These are phyloP conservation scores for Nycticorax nycticorax DNA, from an alignment of 2,113 vertebrate species.

Conservation along the genomic window DNA sequence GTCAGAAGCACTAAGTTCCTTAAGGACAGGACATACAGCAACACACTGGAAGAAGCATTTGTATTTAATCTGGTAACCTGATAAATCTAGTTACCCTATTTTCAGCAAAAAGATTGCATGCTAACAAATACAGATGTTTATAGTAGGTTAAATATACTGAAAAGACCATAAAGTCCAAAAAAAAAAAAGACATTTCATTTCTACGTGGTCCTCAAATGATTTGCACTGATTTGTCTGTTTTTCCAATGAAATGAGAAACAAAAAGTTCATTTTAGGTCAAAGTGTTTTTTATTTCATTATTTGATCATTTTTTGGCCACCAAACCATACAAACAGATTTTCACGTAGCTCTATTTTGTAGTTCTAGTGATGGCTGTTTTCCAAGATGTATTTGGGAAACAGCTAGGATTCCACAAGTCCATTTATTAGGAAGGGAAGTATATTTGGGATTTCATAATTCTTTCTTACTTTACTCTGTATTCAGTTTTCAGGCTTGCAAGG, in stretches of 20 bases:
- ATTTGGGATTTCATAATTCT: neutral
- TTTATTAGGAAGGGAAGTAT: neutral
- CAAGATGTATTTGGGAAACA: neutral
- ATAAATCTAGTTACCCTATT: neutral
- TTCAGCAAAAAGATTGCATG: neutral
- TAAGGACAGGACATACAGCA: neutral
- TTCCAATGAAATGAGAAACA: neutral
- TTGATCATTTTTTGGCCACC: constrained; percentile 10
- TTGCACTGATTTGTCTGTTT: neutral
- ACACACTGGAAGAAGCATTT: neutral
- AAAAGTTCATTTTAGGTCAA: constrained; percentile 32
- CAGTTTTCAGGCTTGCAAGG: neutral
- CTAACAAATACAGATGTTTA: neutral
- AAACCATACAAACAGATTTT: neutral
- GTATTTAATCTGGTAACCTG: neutral
- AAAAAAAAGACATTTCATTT: neutral
- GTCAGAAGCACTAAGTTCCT: neutral
- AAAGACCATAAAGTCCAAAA: neutral
- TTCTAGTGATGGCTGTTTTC: neutral
- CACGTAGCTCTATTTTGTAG: neutral
- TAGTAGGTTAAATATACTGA: neutral
- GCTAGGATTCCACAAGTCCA: neutral
- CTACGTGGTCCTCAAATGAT: neutral
- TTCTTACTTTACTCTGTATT: neutral
- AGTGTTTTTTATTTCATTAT: neutral